Conservation (phyloP, 92 coral and sea anemone species). For the Porites rus region DNA sequence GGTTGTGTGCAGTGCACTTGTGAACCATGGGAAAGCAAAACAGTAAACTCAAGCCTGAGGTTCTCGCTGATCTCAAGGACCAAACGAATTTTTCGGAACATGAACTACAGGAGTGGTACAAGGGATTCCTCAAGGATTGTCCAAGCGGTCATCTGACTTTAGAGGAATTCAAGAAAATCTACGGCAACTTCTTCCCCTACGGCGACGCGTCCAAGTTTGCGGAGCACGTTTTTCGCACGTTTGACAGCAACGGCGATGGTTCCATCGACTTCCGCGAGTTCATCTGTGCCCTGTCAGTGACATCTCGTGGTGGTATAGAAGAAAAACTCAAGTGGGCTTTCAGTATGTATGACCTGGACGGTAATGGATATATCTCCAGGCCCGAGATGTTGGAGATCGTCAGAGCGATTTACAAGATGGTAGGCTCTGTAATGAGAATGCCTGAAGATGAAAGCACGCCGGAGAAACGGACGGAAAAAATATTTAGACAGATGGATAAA, state of each 20-base stretch:
- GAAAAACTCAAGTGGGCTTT: constrained; percentile 99
- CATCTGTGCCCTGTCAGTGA: constrained; percentile 98
- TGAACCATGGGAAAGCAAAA: constrained; percentile 93
- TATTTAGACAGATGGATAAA: constrained; percentile 97
- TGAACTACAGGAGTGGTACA: constrained; percentile 98
- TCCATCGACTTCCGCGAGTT: constrained; percentile 99
- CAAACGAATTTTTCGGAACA: constrained; percentile 91
- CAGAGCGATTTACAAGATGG: constrained; percentile 98
- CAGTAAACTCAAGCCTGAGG: constrained; percentile 96
- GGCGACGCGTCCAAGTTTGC: constrained; percentile 99
- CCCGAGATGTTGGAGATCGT: constrained; percentile 98
- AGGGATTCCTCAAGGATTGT: constrained; percentile 94
- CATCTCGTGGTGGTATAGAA: constrained; percentile 95
- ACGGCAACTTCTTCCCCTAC: constrained; percentile 96
- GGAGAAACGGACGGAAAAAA: constrained; percentile 94
- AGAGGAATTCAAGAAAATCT: constrained; percentile 95
- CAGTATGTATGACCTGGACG: constrained; percentile 97
- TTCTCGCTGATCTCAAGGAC: constrained; percentile 81
- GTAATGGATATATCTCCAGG: constrained; percentile 87
- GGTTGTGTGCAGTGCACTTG: constrained; percentile 23
- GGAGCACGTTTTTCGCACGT: constrained; percentile 97
- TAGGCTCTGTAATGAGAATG: constrained; percentile 97
- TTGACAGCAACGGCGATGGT: constrained; percentile 87
- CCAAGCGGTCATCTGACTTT: constrained; percentile 91
- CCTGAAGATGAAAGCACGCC: constrained; percentile 99